Base-by-base conservation (phyloP, 2,888 invertebrate genomes). In the Philaethria dido region DNA sequence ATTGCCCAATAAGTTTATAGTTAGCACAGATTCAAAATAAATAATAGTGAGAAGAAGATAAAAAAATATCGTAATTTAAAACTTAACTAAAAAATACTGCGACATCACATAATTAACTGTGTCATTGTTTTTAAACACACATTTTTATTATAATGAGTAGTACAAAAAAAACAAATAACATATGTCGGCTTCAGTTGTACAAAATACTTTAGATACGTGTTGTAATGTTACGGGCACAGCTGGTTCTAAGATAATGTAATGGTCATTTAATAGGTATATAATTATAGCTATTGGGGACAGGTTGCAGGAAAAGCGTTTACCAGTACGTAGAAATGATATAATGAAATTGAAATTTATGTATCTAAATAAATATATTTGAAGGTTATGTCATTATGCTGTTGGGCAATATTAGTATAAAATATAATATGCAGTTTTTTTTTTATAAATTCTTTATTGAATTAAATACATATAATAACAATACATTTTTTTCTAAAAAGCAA, bases 221-320 rank as follows among this genome's bases (percentile, higher is more conserved):
- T 18, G 57, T 59, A 48, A 39, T 42, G 59, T 50, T 39, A 39
- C 48, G 13, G 61, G 45, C 29, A 42, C 66, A 50, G 66, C 61
- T 57, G 68, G 39, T 42, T 39, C 45, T 61, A 69, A 71, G 68
- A 70, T 68, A 73, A 76, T 80, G 80, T 79, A 81, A 83, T 78
- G 77, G 66, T 61, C 68, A 77, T 81, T 78, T 83, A 83, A 84
- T 82, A 75, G 78, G 69, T 71, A 61, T 68, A 67, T 79, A 82
- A 84, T 83, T 81, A 64, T 54, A 66, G 73, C 72, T 74, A 82
- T 78, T 76, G 76, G 74, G 75, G 72, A 73, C 78, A 72, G 66
- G 71, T 69, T 67, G 33, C 69, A n/a, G 65, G 67, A 65, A 71
- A 65, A 60, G 55, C 60, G 50, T 54, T 66, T 63, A 68, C 62